Evolutionary conservation across 2,113 vertebrate species (phyloP).

Genomic region (Rhagologus leucostigma): DNA sequence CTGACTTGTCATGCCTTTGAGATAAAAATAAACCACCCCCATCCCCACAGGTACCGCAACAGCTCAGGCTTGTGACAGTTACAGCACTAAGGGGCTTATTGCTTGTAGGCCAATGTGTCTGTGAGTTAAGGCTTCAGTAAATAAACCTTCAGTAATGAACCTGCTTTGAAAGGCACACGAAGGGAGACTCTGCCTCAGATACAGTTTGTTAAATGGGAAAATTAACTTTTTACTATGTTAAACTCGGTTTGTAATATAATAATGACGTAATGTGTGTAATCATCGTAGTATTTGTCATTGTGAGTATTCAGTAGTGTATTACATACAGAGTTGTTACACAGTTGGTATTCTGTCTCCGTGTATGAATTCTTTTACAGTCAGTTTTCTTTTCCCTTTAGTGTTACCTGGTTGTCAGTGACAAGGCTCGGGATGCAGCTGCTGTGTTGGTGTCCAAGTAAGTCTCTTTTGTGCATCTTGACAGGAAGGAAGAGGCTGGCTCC

Average conservation of each 20-base stretch:
- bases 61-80: background rate
- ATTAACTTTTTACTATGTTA: background rate
- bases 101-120: background rate
- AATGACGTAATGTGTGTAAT: background rate
- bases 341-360: background rate
- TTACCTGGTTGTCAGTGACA: conserved; percentile 88
- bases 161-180: background rate
- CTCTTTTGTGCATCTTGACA: background rate
- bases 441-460: conserved; percentile 96
- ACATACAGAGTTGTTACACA: background rate
- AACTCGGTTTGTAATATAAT: background rate
- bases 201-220: background rate
- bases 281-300: background rate
- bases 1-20: background rate
- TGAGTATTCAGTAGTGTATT: background rate
- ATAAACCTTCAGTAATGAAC: background rate
- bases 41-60: background rate
- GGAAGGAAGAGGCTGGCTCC: background rate
- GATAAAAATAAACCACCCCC: background rate
- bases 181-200: background rate
- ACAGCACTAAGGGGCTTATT: background rate
- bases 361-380: background rate
- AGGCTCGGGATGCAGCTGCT: conserved; percentile 86
- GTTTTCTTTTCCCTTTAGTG: conserved; percentile 70
- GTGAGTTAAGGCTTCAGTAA: background rate